These are phyloP conservation scores for Alethe castanea DNA, from an alignment of 2,113 vertebrate genomes.

Conservation along the genomic window DNA sequence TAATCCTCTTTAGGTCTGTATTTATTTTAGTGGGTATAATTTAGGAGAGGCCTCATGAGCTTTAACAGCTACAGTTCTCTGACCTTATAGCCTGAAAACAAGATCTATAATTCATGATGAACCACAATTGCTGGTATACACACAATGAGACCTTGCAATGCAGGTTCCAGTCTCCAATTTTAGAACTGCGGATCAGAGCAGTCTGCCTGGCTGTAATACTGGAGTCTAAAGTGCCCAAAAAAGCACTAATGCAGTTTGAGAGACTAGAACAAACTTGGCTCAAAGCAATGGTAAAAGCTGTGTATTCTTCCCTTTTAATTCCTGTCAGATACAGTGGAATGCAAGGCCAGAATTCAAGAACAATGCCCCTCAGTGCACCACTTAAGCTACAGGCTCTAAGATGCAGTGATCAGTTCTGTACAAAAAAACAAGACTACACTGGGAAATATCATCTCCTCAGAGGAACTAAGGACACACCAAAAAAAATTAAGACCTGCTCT, in stretches of 20 bases:
- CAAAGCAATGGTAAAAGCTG: neutral
- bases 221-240: neutral
- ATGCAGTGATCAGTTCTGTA: neutral
- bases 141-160: neutral
- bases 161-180: neutral
- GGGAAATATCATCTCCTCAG: neutral
- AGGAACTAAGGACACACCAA: neutral
- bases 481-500: neutral
- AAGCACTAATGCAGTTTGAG: neutral
- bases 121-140: neutral
- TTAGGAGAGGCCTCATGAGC: neutral
- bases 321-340: neutral
- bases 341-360: neutral
- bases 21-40: neutral
- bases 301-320: neutral
- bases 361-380: fast-evolving
- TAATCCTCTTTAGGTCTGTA: neutral
- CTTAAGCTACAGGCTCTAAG: neutral
- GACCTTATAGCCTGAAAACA: neutral
- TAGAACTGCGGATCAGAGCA: neutral
- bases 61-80: neutral
- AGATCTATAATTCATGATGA: neutral
- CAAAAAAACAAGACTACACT: neutral
- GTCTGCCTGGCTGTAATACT: neutral
- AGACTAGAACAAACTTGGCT: neutral